phyloP scores from a whole-genome alignment of 92 coral and sea anemone genomes.

The Actinostola sp. region DNA sequence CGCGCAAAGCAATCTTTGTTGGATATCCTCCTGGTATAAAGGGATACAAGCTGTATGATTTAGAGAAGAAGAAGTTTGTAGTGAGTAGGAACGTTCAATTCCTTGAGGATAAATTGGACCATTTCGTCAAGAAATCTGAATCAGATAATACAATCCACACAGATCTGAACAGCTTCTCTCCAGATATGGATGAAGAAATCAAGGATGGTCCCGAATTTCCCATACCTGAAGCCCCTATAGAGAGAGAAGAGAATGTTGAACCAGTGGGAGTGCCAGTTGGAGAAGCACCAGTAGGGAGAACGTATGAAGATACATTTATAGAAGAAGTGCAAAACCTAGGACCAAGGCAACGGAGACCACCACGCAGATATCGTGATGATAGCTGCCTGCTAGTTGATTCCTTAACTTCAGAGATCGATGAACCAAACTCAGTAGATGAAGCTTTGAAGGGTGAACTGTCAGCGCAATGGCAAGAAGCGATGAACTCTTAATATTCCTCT shows the following conservation, averaged over 20 bases:
- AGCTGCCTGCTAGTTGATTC: conserved; percentile 47
- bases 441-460: conserved; percentile 64
- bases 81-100: conserved; percentile 47
- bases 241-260: conserved; percentile 41
- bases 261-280: conserved; percentile 59
- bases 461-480: conserved; percentile 58
- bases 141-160: conserved; percentile 30
- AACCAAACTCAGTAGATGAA: conserved; percentile 64
- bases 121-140: conserved; percentile 6
- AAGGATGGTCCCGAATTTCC: no score
- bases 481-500: conserved; percentile 51
- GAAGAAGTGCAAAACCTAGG: conserved; percentile 51
- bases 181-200: no score
- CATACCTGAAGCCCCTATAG: no score
- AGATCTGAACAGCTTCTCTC: no score
- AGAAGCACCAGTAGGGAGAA: conserved; percentile 31
- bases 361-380: conserved; percentile 56
- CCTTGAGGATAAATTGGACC: conserved; percentile 50
- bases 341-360: conserved; percentile 60
- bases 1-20: conserved; percentile 56
- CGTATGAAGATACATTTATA: conserved; percentile 53
- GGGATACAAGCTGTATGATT: conserved; percentile 57
- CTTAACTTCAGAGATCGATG: conserved; percentile 63
- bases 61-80: conserved; percentile 45
- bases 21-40: conserved; percentile 59